Evolutionary conservation across 2,797 vertebrate genomes (phyloP), one percentile per base, ranked within the genome.

Genomic region (Muscicapa striata): DNA sequence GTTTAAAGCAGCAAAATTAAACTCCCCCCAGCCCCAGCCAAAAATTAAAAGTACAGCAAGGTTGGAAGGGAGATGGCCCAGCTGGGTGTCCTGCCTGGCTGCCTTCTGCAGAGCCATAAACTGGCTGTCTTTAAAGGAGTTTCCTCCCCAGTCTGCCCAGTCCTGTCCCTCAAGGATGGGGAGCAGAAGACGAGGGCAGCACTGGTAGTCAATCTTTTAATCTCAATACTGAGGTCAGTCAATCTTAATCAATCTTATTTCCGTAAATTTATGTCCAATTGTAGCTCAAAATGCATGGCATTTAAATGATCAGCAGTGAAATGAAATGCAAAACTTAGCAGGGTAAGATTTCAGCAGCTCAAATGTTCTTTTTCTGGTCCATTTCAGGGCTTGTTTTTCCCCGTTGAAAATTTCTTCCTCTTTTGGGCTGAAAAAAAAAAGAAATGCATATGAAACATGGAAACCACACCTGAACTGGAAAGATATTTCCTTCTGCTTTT

Each of bases 391-490:
- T 70, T 67, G 30, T 32, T 86, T 78, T 87, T 67, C 30, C 30
- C 29, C 32, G 61, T 34, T 76, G 46, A 81, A 84, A 80, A 75
- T 38, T 77, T 66, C 21, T 22, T 59, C 64, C 52, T 82, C 29
- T 13, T 57, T 75, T 57, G 48, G 14, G 12, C 41, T 64, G 64
- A 73, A 81, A 64, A 23, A 64, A 23, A 64, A 23, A 52, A 22
- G 11, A 52, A 52, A 61, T 10, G 38, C 22, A 30, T 19, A 15
- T 57, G 34, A 78, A 93, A 78, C 62, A 84, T 64, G 58, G 54
- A 95, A 95, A 70, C 41, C 38, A 75, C 83, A 96, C 80, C 94
- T 95, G 79, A 94, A 68, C 17, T 68, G 54, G 68, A 77, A 84
- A 83, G 83, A 46, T 32, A 77, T 78, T 90, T 94, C 38, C 61